Conservation (phyloP, 35 echinoderm and acorn worm genomes). For the Apostichopus parvimensis region DNA sequence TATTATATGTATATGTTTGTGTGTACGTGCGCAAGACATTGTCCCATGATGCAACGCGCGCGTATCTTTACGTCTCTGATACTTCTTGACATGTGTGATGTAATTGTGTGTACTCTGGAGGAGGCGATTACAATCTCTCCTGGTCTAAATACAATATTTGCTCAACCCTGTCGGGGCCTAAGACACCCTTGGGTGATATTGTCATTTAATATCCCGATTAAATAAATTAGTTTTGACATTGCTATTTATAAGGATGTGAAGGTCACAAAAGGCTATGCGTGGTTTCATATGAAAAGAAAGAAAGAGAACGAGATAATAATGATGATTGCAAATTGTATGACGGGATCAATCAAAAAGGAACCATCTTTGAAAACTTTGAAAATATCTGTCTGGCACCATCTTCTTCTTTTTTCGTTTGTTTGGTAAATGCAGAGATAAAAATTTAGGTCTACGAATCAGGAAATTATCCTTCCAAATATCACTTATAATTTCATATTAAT, state of each 20-base stretch:
- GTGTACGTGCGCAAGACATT: no score
- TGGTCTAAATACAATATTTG: slow-evolving; percentile 38
- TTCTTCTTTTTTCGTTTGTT: no score
- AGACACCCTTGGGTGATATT: neutral
- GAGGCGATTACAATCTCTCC: slow-evolving; percentile 30
- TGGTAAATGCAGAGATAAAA: no score
- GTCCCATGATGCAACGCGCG: no score
- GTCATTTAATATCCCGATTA: neutral
- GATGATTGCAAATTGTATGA: neutral
- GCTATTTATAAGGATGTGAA: slow-evolving; percentile 4
- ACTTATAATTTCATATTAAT: no score
- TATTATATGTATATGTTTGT: no score
- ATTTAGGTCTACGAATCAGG: no score
- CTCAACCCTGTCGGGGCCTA: slow-evolving; percentile 13
- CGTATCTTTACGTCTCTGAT: neutral
- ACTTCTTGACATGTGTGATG: slow-evolving; percentile 14
- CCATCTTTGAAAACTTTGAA: no score
- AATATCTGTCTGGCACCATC: no score
- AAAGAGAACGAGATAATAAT: neutral
- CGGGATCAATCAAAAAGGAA: no score
- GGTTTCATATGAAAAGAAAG: neutral
- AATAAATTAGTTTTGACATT: slow-evolving; percentile 34
- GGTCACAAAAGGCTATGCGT: slow-evolving; percentile 24
- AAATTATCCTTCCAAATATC: no score
- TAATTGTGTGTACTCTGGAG: slow-evolving; percentile 16